Base-by-base conservation (phyloP, 2,113 vertebrate species). In the Hemiprocne comata region DNA sequence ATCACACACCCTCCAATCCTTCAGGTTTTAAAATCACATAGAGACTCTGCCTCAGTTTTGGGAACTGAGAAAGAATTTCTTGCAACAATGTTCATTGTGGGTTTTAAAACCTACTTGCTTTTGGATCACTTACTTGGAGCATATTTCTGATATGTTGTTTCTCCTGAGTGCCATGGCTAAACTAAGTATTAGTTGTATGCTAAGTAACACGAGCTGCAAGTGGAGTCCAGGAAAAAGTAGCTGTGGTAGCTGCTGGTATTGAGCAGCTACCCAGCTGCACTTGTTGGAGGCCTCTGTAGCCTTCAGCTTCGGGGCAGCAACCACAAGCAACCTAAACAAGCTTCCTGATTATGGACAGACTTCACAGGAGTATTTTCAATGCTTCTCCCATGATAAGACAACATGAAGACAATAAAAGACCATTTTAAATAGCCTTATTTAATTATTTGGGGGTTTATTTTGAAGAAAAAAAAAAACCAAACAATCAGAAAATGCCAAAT, bases 391-490 rank as follows among this genome's bases (percentile, higher is more conserved):
- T 38, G 12, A 29, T 33, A 67, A 80, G 38, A 36, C 9, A 89
- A 40, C 7, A 60, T 4, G 13, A 85, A 85, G 26, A 54, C 14
- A 60, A 24, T 50, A 73, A 54, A 11, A 78, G 23, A 36, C 25
- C 10, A 51, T 66, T 79, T 87, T 28, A 83, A 82, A 65, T 36
- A 73, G 12, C 15, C 14, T 61, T 76, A n/a, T 76, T 8, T 1
- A 67, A 64, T 64, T 17, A 51, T 65, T 44, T n/a, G 1, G 19
- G 17, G 2, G 40, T 12, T 7, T 29, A 66, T 40, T 11, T 51
- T 8, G 23, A 48, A 21, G 11, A 18, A 13, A 2, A 1, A 1
- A 2, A 61, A 33, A n/a, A n/a, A n/a, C n/a, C n/a, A n/a, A n/a
- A n/a, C 69, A 17, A 10, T 42, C 3, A 53, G 36, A 89, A 94